These are phyloP conservation scores for Drosophila melanosoma DNA, from an alignment of 2,888 invertebrate genomes.

Conservation along the genomic window DNA sequence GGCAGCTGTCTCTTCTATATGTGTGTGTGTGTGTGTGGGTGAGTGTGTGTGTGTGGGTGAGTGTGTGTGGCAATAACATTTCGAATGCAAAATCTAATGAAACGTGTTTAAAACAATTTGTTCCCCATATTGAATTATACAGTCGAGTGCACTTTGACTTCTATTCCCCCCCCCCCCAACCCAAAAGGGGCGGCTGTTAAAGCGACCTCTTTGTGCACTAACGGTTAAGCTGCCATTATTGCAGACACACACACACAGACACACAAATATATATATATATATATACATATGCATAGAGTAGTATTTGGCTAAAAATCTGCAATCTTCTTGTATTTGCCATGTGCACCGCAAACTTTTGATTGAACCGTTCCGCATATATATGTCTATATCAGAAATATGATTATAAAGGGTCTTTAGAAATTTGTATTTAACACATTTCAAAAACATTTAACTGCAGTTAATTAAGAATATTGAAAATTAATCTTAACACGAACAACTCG, in stretches of 20 bases:
- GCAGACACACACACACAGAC: background rate
- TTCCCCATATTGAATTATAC: conserved; percentile 78
- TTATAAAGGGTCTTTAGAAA: background rate
- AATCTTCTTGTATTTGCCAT: conserved; percentile 1
- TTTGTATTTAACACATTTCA: background rate
- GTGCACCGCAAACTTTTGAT: background rate
- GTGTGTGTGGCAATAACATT: conserved; percentile 49
- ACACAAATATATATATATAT: background rate
- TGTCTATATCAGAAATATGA: background rate
- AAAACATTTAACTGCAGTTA: background rate
- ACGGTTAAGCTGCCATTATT: conserved; percentile 7
- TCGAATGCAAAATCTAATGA: conserved; percentile 74
- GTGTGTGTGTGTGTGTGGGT: conserved; percentile 1
- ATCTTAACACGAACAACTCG: background rate
- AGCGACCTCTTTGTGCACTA: conserved; percentile 12
- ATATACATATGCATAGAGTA: background rate
- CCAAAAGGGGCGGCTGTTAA: conserved; percentile 6
- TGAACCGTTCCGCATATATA: background rate
- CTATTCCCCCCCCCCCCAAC: conserved; percentile 17
- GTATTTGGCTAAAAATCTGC: background rate
- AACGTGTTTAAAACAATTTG: conserved; percentile 82
- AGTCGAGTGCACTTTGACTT: conserved; percentile 70
- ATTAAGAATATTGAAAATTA: background rate
- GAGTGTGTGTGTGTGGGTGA: conserved; percentile 14
- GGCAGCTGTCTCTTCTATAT: background rate